phyloP scores from a whole-genome alignment of 2,113 vertebrate species.

The Orientallactaga bullata region DNA sequence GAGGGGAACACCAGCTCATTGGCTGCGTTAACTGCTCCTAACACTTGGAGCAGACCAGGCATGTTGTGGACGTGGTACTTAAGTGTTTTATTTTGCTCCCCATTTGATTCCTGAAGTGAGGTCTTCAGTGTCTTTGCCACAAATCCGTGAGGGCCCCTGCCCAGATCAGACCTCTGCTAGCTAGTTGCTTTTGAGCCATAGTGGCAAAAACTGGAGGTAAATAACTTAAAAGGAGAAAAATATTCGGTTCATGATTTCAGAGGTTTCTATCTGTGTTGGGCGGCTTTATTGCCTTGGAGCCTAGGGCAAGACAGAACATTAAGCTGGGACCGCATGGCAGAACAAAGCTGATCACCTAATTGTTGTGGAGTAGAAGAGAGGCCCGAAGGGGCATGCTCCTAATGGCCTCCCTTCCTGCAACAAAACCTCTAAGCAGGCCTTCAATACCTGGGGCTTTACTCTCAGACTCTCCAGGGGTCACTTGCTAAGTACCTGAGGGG shows the following conservation, averaged over 20 bases:
- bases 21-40: not conserved
- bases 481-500: not conserved
- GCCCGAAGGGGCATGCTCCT: no score
- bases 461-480: not conserved
- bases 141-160: not conserved
- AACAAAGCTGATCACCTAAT: not conserved
- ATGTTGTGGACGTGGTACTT: not conserved
- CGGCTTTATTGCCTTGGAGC: not conserved
- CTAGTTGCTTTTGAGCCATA: not conserved
- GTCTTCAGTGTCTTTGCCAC: not conserved
- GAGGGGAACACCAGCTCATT: not conserved
- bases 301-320: not conserved
- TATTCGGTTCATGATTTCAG: not conserved
- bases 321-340: not conserved
- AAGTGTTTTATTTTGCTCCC: conserved; percentile 22
- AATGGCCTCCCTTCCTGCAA: no score
- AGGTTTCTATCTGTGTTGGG: not conserved
- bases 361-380: no score
- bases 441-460: no score
- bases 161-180: not conserved
- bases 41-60: not conserved
- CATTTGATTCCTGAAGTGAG: not conserved
- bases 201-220: not conserved
- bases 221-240: not conserved
- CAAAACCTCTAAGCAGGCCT: no score